These are phyloP conservation scores for Marasmarcha lunaedactyla DNA, from an alignment of 2,888 invertebrate genomes.

Conservation along the genomic window DNA sequence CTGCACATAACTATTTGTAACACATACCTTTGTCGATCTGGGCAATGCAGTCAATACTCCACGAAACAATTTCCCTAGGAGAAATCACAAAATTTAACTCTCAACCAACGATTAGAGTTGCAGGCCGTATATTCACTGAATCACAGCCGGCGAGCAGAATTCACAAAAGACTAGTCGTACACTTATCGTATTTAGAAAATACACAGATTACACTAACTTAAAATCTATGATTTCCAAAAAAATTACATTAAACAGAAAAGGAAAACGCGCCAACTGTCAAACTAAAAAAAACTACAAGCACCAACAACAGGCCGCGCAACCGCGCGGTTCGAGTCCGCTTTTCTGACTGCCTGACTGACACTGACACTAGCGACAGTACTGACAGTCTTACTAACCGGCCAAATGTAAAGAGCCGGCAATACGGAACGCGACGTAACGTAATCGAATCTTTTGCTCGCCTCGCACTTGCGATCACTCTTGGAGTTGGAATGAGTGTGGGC, in stretches of 20 bases:
- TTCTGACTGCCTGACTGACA: conserved; percentile 40
- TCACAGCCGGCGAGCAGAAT: conserved; percentile 57
- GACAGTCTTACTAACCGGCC: not conserved
- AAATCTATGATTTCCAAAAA: conserved; percentile 64
- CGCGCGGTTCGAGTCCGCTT: conserved; percentile 64
- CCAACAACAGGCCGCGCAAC: conserved; percentile 59
- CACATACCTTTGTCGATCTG: conserved; percentile 46
- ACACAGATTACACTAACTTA: conserved; percentile 67
- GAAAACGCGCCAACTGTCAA: conserved; percentile 69
- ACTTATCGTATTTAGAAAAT: conserved; percentile 56
- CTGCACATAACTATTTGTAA: not conserved
- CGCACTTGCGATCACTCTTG: conserved; percentile 29
- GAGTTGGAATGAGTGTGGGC: conserved; percentile 29
- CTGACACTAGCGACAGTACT: conserved; percentile 3
- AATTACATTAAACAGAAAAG: conserved; percentile 42
- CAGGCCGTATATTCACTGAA: conserved; percentile 55
- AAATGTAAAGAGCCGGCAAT: not conserved
- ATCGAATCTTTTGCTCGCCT: conserved; percentile 28
- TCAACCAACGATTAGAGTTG: conserved; percentile 47
- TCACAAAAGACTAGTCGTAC: conserved; percentile 61
- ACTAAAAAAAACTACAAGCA: conserved; percentile 69
- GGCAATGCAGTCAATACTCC: conserved; percentile 29
- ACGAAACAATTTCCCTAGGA: conserved; percentile 42
- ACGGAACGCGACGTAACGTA: too few relatives aligned
- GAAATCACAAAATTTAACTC: conserved; percentile 62